These are phyloP conservation scores for Alosa sapidissima DNA, from an alignment of 2,797 vertebrate species.

Conservation along the genomic window DNA sequence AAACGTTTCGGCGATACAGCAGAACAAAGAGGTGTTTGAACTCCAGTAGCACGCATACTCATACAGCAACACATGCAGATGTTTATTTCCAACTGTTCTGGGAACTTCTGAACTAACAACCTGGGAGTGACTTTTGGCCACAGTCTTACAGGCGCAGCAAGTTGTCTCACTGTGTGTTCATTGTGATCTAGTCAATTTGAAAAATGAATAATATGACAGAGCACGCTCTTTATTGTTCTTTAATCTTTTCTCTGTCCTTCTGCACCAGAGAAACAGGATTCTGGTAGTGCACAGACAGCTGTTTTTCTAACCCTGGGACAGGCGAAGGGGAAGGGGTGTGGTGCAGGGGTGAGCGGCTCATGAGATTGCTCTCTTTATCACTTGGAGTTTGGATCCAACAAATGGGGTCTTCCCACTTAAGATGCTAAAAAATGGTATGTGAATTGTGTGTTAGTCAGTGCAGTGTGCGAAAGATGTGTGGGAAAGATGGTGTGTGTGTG, in stretches of 20 bases:
- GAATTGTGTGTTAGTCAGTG: neutral
- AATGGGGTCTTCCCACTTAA: neutral
- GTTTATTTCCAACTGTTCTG: too few relatives aligned
- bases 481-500: neutral
- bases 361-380: neutral
- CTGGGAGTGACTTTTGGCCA: too few relatives aligned
- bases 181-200: too few relatives aligned
- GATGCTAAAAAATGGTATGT: neutral
- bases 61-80: neutral
- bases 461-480: neutral
- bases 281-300: too few relatives aligned
- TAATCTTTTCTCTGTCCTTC: too few relatives aligned
- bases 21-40: neutral
- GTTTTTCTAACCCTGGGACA: too few relatives aligned
- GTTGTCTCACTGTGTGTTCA: too few relatives aligned
- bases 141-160: too few relatives aligned
- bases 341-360: neutral
- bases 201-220: too few relatives aligned
- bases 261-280: too few relatives aligned
- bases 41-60: neutral
- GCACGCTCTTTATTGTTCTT: too few relatives aligned
- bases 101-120: too few relatives aligned
- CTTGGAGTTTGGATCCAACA: neutral
- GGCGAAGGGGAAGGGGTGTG: neutral
- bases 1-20: neutral